Evolutionary conservation across 2,113 vertebrate genomes (phyloP).

Genomic region (Gobiocypris rarus): DNA sequence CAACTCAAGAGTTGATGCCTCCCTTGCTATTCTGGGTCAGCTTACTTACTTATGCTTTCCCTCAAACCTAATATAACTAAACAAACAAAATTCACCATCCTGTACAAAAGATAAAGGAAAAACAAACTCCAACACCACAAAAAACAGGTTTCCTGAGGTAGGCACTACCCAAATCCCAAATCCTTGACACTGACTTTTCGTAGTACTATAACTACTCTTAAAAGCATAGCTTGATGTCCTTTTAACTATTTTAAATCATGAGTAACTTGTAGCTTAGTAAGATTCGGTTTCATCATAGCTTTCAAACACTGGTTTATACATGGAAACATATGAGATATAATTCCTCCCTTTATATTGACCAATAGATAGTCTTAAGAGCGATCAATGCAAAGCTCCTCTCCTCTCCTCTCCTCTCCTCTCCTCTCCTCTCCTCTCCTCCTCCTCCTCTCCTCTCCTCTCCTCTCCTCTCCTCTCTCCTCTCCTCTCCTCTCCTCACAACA

Average conservation of each 20-base stretch:
- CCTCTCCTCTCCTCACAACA: background rate
- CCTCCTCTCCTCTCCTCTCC: background rate
- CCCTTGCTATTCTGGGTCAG: too few species aligned
- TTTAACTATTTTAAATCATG: background rate
- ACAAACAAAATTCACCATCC: too few species aligned
- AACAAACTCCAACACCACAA: too few species aligned
- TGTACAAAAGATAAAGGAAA: too few species aligned
- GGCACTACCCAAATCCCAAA: too few species aligned
- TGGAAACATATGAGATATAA: background rate
- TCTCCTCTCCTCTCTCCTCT: background rate
- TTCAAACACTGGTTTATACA: background rate
- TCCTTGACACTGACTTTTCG: background rate
- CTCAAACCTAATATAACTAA: too few species aligned
- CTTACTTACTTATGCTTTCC: too few species aligned
- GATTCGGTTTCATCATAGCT: background rate
- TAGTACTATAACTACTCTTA: background rate
- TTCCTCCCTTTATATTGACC: conserved; percentile 14
- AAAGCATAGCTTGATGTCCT: background rate
- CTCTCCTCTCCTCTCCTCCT: background rate
- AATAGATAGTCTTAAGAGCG: background rate
- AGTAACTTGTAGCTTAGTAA: background rate
- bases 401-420: background rate
- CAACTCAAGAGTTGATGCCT: too few species aligned
- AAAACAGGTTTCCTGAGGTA: too few species aligned
- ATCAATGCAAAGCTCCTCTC: conserved; percentile 11